These are phyloP conservation scores for Rhizomys pruinosus DNA, from an alignment of 2,113 vertebrate genomes.

Conservation along the genomic window DNA sequence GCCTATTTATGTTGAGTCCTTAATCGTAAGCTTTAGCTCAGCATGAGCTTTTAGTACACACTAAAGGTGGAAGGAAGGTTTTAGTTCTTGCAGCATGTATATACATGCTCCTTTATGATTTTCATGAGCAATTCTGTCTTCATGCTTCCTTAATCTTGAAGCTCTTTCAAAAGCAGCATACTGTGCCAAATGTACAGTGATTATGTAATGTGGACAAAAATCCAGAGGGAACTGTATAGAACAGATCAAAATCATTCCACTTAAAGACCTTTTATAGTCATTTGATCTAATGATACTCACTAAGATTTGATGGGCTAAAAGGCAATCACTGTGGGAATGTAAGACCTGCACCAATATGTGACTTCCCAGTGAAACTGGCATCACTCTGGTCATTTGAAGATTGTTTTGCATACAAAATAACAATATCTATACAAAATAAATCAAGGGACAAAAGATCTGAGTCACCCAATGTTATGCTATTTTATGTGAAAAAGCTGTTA, in stretches of 20 bases:
- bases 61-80: constrained; percentile 21
- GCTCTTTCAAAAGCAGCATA: constrained; percentile 78
- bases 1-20: constrained; percentile 66
- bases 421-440: constrained; percentile 79
- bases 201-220: constrained; percentile 74
- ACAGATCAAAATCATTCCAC: constrained; percentile 76
- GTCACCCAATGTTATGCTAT: constrained; percentile 72
- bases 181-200: constrained; percentile 73
- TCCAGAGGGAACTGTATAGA: constrained; percentile 72
- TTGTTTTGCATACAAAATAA: constrained; percentile 80
- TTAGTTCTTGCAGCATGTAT: constrained; percentile 75
- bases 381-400: constrained; percentile 66
- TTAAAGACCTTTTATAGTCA: constrained; percentile 71
- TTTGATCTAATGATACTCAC: constrained; percentile 61
- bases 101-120: constrained; percentile 73
- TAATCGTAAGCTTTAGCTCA: constrained; percentile 74
- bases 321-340: constrained; percentile 51
- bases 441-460: constrained; percentile 74
- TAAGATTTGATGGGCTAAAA: constrained; percentile 74
- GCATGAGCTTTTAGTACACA: constrained; percentile 70
- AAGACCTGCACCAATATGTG: constrained; percentile 64
- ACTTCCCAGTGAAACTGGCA: constrained; percentile 68
- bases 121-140: constrained; percentile 74
- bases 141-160: constrained; percentile 80
- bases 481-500: constrained; percentile 73